Evolutionary conservation across 2,888 invertebrate genomes (phyloP).

Genomic region (Ennomos fuscantarius): DNA sequence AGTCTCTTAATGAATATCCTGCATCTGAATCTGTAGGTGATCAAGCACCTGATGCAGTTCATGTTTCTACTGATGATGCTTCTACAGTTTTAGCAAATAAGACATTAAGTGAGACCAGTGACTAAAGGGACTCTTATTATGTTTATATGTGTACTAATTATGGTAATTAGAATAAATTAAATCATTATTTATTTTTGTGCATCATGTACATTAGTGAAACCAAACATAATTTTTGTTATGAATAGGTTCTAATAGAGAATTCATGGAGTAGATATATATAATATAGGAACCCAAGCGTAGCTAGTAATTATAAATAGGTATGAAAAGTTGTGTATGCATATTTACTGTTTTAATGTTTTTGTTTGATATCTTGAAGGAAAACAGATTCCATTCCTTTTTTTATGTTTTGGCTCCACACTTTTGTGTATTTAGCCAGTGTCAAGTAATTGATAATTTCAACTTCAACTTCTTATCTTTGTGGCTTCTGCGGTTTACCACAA

Average conservation of each 20-base stretch:
- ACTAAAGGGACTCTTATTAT: constrained; percentile 3
- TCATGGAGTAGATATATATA: no score
- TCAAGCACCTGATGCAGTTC: not conserved
- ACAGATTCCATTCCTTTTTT: no score
- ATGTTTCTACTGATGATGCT: constrained; percentile 15
- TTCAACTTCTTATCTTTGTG: no score
- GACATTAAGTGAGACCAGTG: constrained; percentile 31
- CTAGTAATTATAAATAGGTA: no score
- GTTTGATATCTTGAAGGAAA: no score
- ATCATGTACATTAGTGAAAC: not conserved
- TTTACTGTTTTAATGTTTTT: no score
- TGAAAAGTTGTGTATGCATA: no score
- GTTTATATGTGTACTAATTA: constrained; percentile 1
- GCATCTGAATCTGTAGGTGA: not conserved
- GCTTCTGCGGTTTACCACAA: no score
- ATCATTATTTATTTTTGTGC: constrained; percentile 10
- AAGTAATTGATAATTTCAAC: no score
- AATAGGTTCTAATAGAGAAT: not conserved
- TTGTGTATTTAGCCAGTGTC: no score
- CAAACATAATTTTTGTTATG: not conserved
- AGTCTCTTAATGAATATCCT: constrained; percentile 14
- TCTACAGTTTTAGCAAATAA: constrained; percentile 10
- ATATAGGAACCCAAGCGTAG: no score
- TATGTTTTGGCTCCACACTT: no score
- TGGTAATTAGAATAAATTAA: constrained; percentile 14